Base-by-base conservation (phyloP, 2,797 vertebrate species). In the Phoxinus dragarum region DNA sequence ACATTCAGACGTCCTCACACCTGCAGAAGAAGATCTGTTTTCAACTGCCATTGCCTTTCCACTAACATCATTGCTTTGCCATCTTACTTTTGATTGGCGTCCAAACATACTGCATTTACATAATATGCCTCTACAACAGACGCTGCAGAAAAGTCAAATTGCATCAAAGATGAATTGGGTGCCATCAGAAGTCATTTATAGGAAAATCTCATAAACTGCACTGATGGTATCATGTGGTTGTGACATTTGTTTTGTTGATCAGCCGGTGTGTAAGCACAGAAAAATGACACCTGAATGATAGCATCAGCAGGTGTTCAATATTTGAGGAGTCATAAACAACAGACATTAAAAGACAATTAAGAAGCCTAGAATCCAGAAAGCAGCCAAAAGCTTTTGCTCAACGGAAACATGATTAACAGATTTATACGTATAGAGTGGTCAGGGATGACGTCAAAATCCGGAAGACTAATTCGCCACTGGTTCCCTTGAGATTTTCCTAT, bases 291-390 rank as follows among this genome's bases (percentile, higher is more conserved):
- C 11, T 31, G 68, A 81, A 71, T 74, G 71, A 68, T 81, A 80
- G 80, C 9, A 85, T 79, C 31, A 54, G 38, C 74, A 83, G 69
- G 17, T 87, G 72, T 86, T 91, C 68, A 89, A 90, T 89, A 89
- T 91, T 87, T 88, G 54, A 90, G n/a, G 82, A 82, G 88, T 88
- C 74, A 80, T 88, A 78, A 91, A 88, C 69, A 86, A 79, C 64
- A 87, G 73, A 89, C 87, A 90, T 89, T 91, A 89, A 91, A 90
- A 92, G 89, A 86, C 84, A 82, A 91, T 92, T 89, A 91, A 12
- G 59, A 40, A 75, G 83, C 59, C 36, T 31, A 56, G 16, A 36
- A 47, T 74, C 80, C 17, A 82, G 88, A 42, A 76, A 81, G 82
- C 21, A 73, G 38, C 23, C 71, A 59, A 86, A 78, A 74, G 77